Evolutionary conservation across 2,797 vertebrate genomes (phyloP).

Genomic region (Knipowitschia caucasica): DNA sequence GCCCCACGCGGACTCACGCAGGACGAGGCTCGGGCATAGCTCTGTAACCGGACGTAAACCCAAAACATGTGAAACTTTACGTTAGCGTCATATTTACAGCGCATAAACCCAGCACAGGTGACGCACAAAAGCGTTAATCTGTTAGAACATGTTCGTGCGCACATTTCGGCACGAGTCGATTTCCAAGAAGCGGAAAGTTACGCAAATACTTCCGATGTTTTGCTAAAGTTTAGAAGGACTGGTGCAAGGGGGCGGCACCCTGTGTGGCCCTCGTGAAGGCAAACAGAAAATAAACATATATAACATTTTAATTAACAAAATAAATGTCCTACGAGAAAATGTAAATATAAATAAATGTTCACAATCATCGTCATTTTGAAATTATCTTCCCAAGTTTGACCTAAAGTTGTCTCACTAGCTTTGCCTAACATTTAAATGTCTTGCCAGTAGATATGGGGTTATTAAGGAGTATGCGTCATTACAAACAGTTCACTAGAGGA

Average conservation of each 20-base stretch:
- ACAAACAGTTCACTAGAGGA: not conserved
- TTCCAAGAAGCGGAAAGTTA: not conserved
- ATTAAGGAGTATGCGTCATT: not conserved
- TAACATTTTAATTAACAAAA: no score
- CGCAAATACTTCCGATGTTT: fast-evolving
- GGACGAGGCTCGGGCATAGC: no score
- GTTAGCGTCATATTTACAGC: not conserved
- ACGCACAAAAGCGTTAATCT: fast-evolving
- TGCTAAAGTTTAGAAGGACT: not conserved
- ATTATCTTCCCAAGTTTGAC: no score
- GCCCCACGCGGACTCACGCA: not conserved
- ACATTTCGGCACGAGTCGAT: constrained; percentile 6
- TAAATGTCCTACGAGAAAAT: no score
- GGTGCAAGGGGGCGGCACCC: constrained; percentile 26
- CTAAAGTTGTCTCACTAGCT: no score
- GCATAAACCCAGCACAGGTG: fast-evolving
- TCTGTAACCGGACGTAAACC: no score
- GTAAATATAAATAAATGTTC: no score
- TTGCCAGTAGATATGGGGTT: no score
- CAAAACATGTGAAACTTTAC: not conserved
- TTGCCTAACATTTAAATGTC: no score
- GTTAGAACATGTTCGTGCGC: fast-evolving
- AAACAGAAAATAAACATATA: no score
- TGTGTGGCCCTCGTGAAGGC: no score
- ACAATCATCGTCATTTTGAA: not conserved